A percentile compares a stretch with the other conserved stretches of the same genome.
Evolutionary conservation across 2,888 invertebrate genomes (phyloP).

Genomic region (Athetis lepigone): DNA sequence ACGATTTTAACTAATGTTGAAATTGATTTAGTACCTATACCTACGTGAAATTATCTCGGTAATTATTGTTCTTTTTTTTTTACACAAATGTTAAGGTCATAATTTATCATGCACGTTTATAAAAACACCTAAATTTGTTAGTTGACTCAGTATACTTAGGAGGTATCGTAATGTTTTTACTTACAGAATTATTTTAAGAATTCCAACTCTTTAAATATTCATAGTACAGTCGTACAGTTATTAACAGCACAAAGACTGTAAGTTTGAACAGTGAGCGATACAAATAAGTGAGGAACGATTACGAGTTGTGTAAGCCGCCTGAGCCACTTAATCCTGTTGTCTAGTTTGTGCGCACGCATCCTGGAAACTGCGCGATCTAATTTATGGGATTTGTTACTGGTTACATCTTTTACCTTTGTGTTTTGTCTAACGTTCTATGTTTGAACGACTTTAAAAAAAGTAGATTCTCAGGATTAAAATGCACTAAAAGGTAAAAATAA

Average conservation of each 20-base stretch:
- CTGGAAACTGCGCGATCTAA: constrained; percentile 13
- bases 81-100: constrained; percentile 4
- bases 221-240: no score
- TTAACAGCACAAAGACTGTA: constrained; percentile 11
- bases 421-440: constrained; percentile 1
- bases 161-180: no score
- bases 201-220: no score
- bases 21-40: constrained; percentile 8
- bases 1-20: constrained; percentile 6
- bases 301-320: constrained; percentile 53
- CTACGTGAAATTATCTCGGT: constrained; percentile 4
- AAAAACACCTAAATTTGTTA: neutral
- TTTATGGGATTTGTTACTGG: constrained; percentile 21
- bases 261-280: constrained; percentile 35
- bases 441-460: no score
- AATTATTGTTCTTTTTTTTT: constrained; percentile 5
- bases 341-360: constrained; percentile 55
- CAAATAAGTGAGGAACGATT: constrained; percentile 49
- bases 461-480: no score
- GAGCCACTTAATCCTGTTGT: constrained; percentile 55
- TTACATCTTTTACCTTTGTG: constrained; percentile 9
- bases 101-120: no score
- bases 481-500: no score
- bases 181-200: no score
- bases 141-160: neutral